Percentiles rank a stretch among this genome's conserved stretches.
These are phyloP conservation scores for Drosophila leontia DNA, from an alignment of 1,140 invertebrate species.

Conservation along the genomic window DNA sequence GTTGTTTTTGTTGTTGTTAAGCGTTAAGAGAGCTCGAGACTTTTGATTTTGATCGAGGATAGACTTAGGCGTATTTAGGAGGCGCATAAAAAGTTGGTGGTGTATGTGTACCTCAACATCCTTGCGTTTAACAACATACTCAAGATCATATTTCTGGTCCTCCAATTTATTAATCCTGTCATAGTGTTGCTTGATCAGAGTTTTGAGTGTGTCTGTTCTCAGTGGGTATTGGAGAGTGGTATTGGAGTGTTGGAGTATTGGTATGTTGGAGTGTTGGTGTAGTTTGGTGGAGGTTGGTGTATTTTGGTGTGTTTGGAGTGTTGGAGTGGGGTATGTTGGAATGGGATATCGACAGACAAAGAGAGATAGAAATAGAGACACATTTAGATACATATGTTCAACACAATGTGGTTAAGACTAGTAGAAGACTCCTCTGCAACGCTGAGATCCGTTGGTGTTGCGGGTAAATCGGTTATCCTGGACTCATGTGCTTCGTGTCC, in stretches of 20 bases:
- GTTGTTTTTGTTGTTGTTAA: slow-evolving; percentile 65
- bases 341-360: slow-evolving; percentile 32
- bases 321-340: slow-evolving; percentile 33
- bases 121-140: slow-evolving; percentile 98
- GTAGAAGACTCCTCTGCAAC: slow-evolving; percentile 27
- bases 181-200: slow-evolving; percentile 94
- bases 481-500: slow-evolving; percentile 5
- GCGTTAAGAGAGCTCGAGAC: slow-evolving; percentile 50
- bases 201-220: slow-evolving; percentile 89
- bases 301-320: slow-evolving; percentile 10
- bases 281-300: neutral
- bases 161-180: slow-evolving; percentile 94
- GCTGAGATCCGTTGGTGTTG: slow-evolving; percentile 32
- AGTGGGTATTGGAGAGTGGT: slow-evolving; percentile 24
- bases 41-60: slow-evolving; percentile 72
- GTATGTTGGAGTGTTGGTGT: slow-evolving; percentile 14
- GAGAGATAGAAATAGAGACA: slow-evolving; percentile 51
- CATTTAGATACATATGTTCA: slow-evolving; percentile 47
- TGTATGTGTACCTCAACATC: slow-evolving; percentile 94
- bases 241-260: slow-evolving; percentile 6
- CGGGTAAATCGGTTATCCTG: slow-evolving; percentile 27
- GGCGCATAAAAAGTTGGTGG: slow-evolving; percentile 52
- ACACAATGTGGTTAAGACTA: slow-evolving; percentile 25
- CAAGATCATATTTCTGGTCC: slow-evolving; percentile 98
- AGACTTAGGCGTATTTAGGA: slow-evolving; percentile 49